Evolutionary conservation across 2,113 vertebrate species (phyloP), one percentile per base, ranked within the genome.

Genomic region (Callithrix jacchus): DNA sequence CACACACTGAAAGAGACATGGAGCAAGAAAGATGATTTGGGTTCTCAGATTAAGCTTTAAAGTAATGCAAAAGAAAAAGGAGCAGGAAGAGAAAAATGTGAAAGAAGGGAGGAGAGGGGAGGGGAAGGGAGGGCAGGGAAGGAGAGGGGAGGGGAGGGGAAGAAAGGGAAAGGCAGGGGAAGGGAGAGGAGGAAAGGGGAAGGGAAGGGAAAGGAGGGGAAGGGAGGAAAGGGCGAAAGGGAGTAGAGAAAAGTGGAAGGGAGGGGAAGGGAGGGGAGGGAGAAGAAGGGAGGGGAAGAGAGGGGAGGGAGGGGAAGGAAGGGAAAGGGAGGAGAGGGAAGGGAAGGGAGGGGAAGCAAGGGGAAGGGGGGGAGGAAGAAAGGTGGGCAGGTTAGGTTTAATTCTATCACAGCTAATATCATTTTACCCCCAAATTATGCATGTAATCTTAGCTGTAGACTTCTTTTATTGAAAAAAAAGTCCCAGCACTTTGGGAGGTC

Each of bases 251-350:
- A n/a, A n/a, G n/a, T n/a, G 45, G 45, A 12, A 49, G 12, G 47
- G 2, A 12, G 9, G 47, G 47, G 11, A 49, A 49, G 47, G 47
- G 11, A 14, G 47, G 47, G 47, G 13, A 47, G 45, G 45, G 45
- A 47, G 30, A n/a, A n/a, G n/a, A n/a, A n/a, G n/a, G n/a, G n/a
- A n/a, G n/a, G 45, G 45, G 45, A 10, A 47, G 6, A 45, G 45
- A 45, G 6, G 42, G 6, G 6, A 42, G 18, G 14, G 4, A 45
- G 5, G 9, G 35, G 3, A n/a, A n/a, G n/a, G n/a, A n/a, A n/a
- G n/a, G n/a, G n/a, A n/a, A n/a, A 35, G 5, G 8, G 3, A 25
- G 2, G 2, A 0, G 10, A 6, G 35, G 1, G 20, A 4, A 5
- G 47, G 3, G 1, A 47, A n/a, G 47, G 47, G 6, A 7, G 45